Percentiles rank a stretch among this genome's conserved stretches.
Evolutionary conservation across 1,140 invertebrate species (phyloP).

Genomic region (Nautilus pompilius): DNA sequence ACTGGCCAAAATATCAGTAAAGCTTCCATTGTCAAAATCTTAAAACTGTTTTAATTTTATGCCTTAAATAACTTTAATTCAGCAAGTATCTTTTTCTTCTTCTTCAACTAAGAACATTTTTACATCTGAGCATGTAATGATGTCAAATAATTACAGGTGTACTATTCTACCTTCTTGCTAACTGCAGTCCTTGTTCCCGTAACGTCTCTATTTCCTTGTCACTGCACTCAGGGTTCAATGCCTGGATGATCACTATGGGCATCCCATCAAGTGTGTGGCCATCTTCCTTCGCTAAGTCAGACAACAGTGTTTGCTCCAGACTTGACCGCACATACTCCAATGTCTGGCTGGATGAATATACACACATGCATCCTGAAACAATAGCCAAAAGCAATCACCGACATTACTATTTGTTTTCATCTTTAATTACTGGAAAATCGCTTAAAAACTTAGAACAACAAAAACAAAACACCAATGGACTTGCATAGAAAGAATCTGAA

Average conservation of each 20-base stretch:
- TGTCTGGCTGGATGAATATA: slow-evolving; percentile 86
- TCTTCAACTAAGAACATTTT: background rate
- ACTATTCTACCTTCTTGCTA: slow-evolving; percentile 74
- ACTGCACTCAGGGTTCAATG: slow-evolving; percentile 77
- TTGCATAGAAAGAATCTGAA: too few species aligned
- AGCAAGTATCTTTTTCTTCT: too few species aligned
- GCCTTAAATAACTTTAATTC: too few species aligned
- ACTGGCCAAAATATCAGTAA: too few species aligned
- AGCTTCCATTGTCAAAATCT: too few species aligned
- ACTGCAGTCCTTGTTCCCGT: slow-evolving; percentile 83
- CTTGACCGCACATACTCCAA: slow-evolving; percentile 89
- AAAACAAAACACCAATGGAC: too few species aligned
- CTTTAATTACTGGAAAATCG: too few species aligned
- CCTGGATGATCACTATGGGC: slow-evolving; percentile 85
- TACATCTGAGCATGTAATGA: background rate
- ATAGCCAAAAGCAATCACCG: too few species aligned
- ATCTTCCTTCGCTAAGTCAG: slow-evolving; percentile 85
- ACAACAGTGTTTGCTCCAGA: slow-evolving; percentile 85
- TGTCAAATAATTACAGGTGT: background rate
- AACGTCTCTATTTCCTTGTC: slow-evolving; percentile 79
- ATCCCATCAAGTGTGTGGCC: slow-evolving; percentile 76
- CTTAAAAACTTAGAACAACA: too few species aligned
- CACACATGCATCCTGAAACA: slow-evolving; percentile 61
- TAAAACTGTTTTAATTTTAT: too few species aligned
- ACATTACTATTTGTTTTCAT: too few species aligned